These are phyloP conservation scores for Apostichopus californicus DNA, from an alignment of 35 echinoderm and acorn worm genomes.

Conservation along the genomic window DNA sequence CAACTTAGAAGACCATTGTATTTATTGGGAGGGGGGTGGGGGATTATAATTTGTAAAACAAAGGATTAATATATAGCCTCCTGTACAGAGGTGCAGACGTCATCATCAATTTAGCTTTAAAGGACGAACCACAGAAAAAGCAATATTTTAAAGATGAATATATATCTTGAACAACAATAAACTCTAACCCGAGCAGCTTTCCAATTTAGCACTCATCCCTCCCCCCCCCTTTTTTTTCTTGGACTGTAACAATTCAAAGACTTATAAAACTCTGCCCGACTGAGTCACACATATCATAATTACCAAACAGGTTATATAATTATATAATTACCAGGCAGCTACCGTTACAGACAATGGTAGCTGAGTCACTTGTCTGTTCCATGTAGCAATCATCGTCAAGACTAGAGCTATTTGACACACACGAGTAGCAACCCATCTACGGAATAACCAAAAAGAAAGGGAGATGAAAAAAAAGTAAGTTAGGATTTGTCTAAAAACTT, in stretches of 20 bases:
- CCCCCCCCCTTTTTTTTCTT: neutral
- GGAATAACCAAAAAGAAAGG: neutral
- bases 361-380: neutral
- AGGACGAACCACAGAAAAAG: too few species aligned
- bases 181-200: too few species aligned
- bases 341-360: neutral
- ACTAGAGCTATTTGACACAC: neutral
- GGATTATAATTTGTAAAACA: too few species aligned
- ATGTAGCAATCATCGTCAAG: neutral
- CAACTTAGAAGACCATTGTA: too few species aligned
- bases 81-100: too few species aligned
- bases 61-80: too few species aligned
- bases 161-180: too few species aligned
- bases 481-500: too few species aligned
- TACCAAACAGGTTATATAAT: neutral
- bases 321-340: neutral
- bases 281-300: neutral
- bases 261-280: neutral
- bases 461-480: too few species aligned
- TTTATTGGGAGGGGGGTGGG: too few species aligned
- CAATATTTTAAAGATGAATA: too few species aligned
- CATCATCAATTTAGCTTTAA: too few species aligned
- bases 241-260: neutral
- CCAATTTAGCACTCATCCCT: neutral
- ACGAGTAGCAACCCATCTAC: neutral